Percentiles rank a stretch among this genome's conserved stretches.
phyloP scores from a whole-genome alignment of 2,113 vertebrate genomes.

The Gadus chalcogrammus region DNA sequence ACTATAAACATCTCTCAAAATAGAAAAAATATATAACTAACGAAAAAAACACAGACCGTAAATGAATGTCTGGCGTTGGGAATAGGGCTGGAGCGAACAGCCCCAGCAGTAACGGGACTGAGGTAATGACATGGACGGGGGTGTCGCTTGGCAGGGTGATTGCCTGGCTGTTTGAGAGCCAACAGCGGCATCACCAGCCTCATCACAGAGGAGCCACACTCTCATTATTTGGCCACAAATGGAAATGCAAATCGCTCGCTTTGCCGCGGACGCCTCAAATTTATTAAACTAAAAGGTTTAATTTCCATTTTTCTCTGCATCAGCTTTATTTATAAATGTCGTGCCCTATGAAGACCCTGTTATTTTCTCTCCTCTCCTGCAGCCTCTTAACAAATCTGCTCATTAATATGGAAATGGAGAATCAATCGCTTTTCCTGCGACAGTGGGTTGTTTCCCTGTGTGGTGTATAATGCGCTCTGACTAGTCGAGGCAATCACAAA shows the following conservation, averaged over 20 bases:
- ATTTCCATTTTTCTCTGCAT: slow-evolving; percentile 99
- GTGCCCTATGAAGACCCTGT: slow-evolving; percentile 96
- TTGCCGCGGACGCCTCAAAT: slow-evolving; percentile 87
- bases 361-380: slow-evolving; percentile 96
- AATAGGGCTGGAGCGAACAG: slow-evolving; percentile 57
- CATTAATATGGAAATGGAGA: slow-evolving; percentile 99
- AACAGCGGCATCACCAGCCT: slow-evolving; percentile 65
- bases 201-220: slow-evolving; percentile 72
- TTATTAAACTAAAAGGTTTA: slow-evolving; percentile 99
- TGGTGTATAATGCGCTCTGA: slow-evolving; percentile 97
- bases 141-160: slow-evolving; percentile 61
- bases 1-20: neutral
- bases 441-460: slow-evolving; percentile 89
- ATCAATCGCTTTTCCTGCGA: slow-evolving; percentile 96
- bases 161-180: slow-evolving; percentile 65
- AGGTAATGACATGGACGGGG: slow-evolving; percentile 68
- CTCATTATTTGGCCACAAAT: slow-evolving; percentile 81
- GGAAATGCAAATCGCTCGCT: slow-evolving; percentile 95
- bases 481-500: slow-evolving; percentile 76
- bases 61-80: slow-evolving; percentile 42
- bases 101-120: slow-evolving; percentile 59
- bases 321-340: slow-evolving; percentile 99
- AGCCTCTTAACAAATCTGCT: slow-evolving; percentile 99
- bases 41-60: neutral
- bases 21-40: neutral